Base-by-base conservation (phyloP, 2,797 vertebrate genomes). In the Arctocebus calabarensis region DNA sequence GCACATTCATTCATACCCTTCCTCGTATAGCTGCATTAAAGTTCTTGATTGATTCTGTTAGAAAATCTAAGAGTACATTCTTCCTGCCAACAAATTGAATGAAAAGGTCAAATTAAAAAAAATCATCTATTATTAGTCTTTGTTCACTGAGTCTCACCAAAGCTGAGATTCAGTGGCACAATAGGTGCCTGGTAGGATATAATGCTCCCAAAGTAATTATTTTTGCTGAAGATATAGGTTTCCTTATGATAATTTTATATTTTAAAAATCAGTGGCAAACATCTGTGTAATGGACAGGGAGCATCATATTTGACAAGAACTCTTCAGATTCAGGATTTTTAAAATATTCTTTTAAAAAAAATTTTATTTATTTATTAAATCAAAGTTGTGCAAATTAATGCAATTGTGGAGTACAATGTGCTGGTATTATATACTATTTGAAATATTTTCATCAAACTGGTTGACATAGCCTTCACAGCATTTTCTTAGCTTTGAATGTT, bases 211-310 rank as follows among this genome's bases (percentile, higher is more conserved):
- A 78, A 79, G 48, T 52, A 93, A 95, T n/a, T 64, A 29, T 66
- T 88, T 52, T 77, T 61, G 34, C 55, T 88, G 68, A 92, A 70
- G 84, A 84, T 81, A 57, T 70, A 55, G 23, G 11, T 29, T 74
- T 94, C 27, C 40, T 84, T 23, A 71, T 62, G 84, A 57, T 90
- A 61, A 78, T 25, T 83, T 91, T 43, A 81, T 93, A 48, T 37
- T 87, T 89, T 86, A 3, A 81, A 85, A 91, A 77, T 25, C 20
- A 22, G 37, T 59, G 7, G 32, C 89, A 73, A 92, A 25, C 29
- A 81, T 85, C 29, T 0, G 0, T 62, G 29, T 25, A n/a, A 23
- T 55, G 40, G 48, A 45, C 77, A 93, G 74, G 34, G 71, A 57
- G 23, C 57, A 52, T 25, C 71, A 61, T 34, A 11, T 43, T 55